phyloP scores from a whole-genome alignment of 2,797 vertebrate species.

The Sus cebifrons region DNA sequence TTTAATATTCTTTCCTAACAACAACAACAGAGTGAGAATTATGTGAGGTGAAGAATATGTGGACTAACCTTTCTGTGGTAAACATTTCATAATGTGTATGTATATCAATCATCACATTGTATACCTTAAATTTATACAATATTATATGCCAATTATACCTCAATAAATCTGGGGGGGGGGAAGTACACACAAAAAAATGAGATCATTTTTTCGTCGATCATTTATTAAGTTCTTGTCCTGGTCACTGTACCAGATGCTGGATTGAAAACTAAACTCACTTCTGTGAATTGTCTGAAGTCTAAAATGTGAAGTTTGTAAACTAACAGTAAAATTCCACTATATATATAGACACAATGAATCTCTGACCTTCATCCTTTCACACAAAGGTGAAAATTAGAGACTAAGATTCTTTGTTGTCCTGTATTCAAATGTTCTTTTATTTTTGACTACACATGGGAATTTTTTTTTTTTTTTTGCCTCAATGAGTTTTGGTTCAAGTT shows the following conservation, averaged over 20 bases:
- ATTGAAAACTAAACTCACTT: background rate
- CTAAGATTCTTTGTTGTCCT: slow-evolving; percentile 2
- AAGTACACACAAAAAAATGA: background rate
- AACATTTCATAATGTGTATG: background rate
- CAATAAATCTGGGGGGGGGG: background rate
- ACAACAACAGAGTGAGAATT: background rate
- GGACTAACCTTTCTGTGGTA: background rate
- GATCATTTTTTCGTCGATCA: background rate
- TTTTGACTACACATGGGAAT: background rate
- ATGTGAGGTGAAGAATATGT: background rate
- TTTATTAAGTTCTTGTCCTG: background rate
- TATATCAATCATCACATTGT: background rate
- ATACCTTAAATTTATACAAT: background rate
- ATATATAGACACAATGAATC: background rate
- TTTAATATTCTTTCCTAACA: background rate
- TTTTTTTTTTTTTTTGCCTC: background rate
- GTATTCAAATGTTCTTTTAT: background rate
- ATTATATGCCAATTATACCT: background rate
- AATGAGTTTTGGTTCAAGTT: background rate
- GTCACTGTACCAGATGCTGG: background rate
- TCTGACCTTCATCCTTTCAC: background rate
- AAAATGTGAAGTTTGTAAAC: background rate
- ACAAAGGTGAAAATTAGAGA: background rate
- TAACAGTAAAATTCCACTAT: background rate
- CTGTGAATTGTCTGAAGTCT: background rate